Evolutionary conservation across 2,888 invertebrate genomes (phyloP).

Genomic region (Archips xylosteana): DNA sequence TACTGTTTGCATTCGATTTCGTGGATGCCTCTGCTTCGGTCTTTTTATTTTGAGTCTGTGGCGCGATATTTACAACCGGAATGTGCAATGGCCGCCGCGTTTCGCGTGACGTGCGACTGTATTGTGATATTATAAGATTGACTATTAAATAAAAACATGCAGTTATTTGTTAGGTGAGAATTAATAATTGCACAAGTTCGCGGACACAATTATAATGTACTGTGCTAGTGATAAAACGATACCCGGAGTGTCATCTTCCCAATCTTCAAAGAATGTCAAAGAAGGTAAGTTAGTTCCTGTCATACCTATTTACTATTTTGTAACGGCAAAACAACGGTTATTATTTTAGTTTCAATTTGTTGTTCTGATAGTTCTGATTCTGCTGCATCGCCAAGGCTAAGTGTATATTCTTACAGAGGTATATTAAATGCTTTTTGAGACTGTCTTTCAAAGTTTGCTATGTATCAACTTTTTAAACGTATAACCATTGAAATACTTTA

Average conservation of each 20-base stretch:
- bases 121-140: slow-evolving; percentile 65
- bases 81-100: slow-evolving; percentile 84
- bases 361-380: neutral
- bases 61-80: slow-evolving; percentile 82
- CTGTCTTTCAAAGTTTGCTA: slow-evolving; percentile 25
- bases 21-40: neutral
- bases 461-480: slow-evolving; percentile 31
- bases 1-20: neutral
- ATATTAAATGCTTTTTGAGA: slow-evolving; percentile 9
- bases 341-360: slow-evolving; percentile 17
- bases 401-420: neutral
- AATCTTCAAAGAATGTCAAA: slow-evolving; percentile 89
- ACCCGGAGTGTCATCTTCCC: slow-evolving; percentile 90
- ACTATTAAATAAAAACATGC: slow-evolving; percentile 74
- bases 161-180: slow-evolving; percentile 85
- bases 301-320: slow-evolving; percentile 57
- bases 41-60: slow-evolving; percentile 60
- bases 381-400: neutral
- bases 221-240: slow-evolving; percentile 91
- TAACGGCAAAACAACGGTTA: slow-evolving; percentile 43
- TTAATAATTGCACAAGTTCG: slow-evolving; percentile 70
- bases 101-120: slow-evolving; percentile 73
- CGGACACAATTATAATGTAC: slow-evolving; percentile 85
- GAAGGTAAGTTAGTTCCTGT: slow-evolving; percentile 87
- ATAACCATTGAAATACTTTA: slow-evolving; percentile 20